Base-by-base conservation (phyloP, 2,113 vertebrate genomes). In the Xyliphius kryptos region DNA sequence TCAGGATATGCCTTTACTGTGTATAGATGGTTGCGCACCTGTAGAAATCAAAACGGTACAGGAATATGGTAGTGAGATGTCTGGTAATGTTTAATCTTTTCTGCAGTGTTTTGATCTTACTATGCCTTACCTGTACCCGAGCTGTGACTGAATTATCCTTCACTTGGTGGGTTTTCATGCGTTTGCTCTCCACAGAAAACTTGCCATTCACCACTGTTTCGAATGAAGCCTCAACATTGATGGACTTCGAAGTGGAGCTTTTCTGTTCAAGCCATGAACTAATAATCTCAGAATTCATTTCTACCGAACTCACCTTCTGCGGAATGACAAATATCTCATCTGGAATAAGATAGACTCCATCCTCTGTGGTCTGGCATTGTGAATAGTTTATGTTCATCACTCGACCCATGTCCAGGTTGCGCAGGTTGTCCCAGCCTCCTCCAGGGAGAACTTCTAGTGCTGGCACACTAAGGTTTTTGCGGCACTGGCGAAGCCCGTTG, bases 391-490 rank as follows among this genome's bases (percentile, higher is more conserved):
- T 53, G 54, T 79, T 85, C 84, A 95, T 86, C 56, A 97, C 94
- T 56, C 85, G 85, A 1, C 91, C 90, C 88, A 89, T 87, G 56
- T 97, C 95, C 63, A 90, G 1, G 64, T 97, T 96, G 1, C 90
- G 81, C 32, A 97, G 87, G 44, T 97, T 97, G 69, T 97, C 94
- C 94, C 93, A 97, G 22, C 94, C 94, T 0, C 93, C 91, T 0
- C 95, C 94, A 0, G 93, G 95, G 32, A 97, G 80, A 51, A 92
- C 93, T 72, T 92, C 92, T 67, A 97, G 75, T 0, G 85, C 79
- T 0, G 88, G 74, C 15, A 87, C 50, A 2, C 84, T 82, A 55
- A 76, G 32, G 58, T 76, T 68, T 56, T 71, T 60, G 58, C 77
- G 84, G 66, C 94, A 95, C 12, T 67, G 68, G 2, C 76, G 80